Conservation (phyloP, 2,888 invertebrate genomes). For the Heteromyza rotundicornis region DNA sequence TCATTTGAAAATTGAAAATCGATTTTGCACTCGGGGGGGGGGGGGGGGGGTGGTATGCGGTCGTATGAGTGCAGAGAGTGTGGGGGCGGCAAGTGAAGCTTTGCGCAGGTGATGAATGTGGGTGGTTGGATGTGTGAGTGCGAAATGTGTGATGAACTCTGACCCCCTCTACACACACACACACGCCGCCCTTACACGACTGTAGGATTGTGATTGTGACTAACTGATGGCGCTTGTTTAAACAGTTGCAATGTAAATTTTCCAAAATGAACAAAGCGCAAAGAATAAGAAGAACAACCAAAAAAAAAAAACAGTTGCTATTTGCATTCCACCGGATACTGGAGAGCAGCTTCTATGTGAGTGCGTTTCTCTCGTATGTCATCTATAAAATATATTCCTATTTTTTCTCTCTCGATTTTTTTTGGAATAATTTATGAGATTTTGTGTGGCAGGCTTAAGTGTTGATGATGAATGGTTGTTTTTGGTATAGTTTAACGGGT, state of each 20-base stretch:
- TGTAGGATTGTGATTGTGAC: background rate
- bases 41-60: background rate
- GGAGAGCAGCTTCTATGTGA: background rate
- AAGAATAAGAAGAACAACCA: background rate
- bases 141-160: background rate
- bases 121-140: background rate
- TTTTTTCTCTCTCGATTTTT: background rate
- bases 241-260: background rate
- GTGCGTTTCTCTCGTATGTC: background rate
- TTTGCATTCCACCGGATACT: too few species aligned
- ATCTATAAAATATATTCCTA: background rate
- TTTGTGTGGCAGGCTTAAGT: background rate
- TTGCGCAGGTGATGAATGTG: background rate
- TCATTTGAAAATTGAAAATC: constrained; percentile 7
- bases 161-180: background rate
- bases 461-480: constrained; percentile 2
- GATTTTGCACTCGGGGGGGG: background rate
- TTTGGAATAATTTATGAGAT: background rate
- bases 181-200: background rate
- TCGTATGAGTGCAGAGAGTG: background rate
- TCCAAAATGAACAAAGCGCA: background rate
- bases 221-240: background rate
- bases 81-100: background rate
- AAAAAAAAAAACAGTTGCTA: too few species aligned
- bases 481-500: background rate